These are phyloP conservation scores for Lycaon pictus DNA, from an alignment of 2,113 vertebrate genomes.

Conservation along the genomic window DNA sequence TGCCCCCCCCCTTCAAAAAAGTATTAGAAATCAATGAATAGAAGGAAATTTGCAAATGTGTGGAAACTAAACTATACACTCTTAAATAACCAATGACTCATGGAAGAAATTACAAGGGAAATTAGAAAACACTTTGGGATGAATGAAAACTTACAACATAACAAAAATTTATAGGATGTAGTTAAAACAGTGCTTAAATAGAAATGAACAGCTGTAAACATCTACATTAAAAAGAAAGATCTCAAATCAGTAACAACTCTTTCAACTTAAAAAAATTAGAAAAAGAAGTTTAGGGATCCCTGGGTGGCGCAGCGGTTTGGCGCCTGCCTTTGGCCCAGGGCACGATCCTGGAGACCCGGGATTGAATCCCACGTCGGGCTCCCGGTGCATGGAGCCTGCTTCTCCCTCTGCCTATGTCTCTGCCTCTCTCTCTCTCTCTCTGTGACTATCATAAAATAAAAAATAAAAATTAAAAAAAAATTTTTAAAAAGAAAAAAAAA, in stretches of 20 bases:
- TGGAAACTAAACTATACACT: slow-evolving; percentile 25
- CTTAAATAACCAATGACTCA: slow-evolving; percentile 20
- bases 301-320: too few relatives aligned
- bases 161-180: not conserved
- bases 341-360: too few relatives aligned
- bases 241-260: not conserved
- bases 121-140: slow-evolving; percentile 17
- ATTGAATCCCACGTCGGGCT: too few relatives aligned
- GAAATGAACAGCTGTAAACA: not conserved
- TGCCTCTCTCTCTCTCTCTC: too few relatives aligned
- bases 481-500: not conserved
- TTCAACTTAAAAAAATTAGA: slow-evolving; percentile 9
- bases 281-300: not conserved
- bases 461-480: too few relatives aligned
- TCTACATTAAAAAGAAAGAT: not conserved
- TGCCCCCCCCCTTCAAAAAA: not conserved
- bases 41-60: slow-evolving; percentile 12
- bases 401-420: too few relatives aligned
- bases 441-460: too few relatives aligned
- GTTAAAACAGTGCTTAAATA: not conserved
- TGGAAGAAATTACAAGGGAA: not conserved
- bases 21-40: slow-evolving; percentile 8
- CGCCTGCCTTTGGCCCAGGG: too few relatives aligned
- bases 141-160: slow-evolving; percentile 20
- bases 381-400: too few relatives aligned